Conservation (phyloP, 2,797 vertebrate genomes). For the Agapornis canus region DNA sequence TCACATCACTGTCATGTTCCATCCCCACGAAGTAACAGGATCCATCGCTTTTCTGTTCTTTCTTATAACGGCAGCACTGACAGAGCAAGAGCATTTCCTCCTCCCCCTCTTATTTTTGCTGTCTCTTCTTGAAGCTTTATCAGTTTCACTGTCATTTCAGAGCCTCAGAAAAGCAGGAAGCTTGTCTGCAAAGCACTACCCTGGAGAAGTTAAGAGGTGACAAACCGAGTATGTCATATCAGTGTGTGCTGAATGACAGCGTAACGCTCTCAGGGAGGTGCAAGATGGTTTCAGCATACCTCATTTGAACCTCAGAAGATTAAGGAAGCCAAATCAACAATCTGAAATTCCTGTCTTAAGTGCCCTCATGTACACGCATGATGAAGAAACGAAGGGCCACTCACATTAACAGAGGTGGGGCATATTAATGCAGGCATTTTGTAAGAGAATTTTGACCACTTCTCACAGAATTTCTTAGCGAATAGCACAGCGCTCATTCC, state of each 20-base stretch:
- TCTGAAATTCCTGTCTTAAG: not conserved
- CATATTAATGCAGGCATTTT: not conserved
- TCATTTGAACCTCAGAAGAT: not conserved
- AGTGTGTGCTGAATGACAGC: not conserved
- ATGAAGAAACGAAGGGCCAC: not conserved
- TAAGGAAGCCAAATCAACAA: not conserved
- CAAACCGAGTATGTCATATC: not conserved
- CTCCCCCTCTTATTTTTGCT: not conserved
- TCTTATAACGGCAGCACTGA: not conserved
- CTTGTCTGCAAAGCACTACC: not conserved
- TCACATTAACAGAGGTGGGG: fast-evolving
- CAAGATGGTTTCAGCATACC: not conserved
- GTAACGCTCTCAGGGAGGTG: not conserved
- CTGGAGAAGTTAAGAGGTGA: not conserved
- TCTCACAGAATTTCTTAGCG: not conserved
- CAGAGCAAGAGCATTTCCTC: not conserved
- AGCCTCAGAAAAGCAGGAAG: not conserved
- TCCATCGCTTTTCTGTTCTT: not conserved
- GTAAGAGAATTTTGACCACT: fast-evolving
- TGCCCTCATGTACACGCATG: fast-evolving
- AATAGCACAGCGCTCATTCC: fast-evolving
- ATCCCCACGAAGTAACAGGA: not conserved
- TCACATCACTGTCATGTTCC: fast-evolving
- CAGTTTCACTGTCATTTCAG: slow-evolving; percentile 21
- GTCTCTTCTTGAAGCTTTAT: not conserved